Evolutionary conservation across 1,140 invertebrate genomes (phyloP), one percentile per base, ranked within the genome.

Genomic region (Lucilia sericata): DNA sequence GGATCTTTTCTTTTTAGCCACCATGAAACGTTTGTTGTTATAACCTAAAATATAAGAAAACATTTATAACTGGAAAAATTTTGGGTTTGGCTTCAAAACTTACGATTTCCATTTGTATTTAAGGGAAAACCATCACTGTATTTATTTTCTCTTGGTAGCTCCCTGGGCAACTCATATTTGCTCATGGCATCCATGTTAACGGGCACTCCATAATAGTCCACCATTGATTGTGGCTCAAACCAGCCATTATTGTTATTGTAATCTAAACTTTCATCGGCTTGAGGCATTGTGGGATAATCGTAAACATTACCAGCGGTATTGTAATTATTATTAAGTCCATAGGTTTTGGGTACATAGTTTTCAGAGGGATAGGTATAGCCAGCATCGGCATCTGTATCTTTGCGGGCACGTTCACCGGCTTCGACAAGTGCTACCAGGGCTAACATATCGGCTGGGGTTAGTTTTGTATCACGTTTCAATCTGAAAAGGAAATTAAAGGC

Each of bases 1-100:
- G 8, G 90, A 90, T 19, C 90, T 87, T 85, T 91, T 91, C 88
- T 91, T 91, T 84, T 90, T 91, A 84, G 88, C 82, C 34, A 91
- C 90, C 90, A 91, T 91, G 55, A 87, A 91, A 1, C 90, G 88
- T 82, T 91, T 91, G 2, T 86, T 84, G 2, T 88, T 87, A 83
- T 86, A 89, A 34, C 88, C 89, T 91, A 9, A 14, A 47, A 74
- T 2, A 13, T 30, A 21, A 30, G 9, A 70, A 51, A 85, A 70
- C 10, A 55, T 30, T 30, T 30, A 30, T 30, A 30, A 30, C 25
- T 3, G 25, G 1, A 30, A 30, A 30, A 30, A 30, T 30, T 21
- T 60, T 70, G 60, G 14, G 30, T 75, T 34, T 34, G n/a, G n/a
- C 25, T 75, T 75, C 9, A 34, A 17, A 30, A 36, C 34, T 76